Conservation (phyloP, 2,113 vertebrate genomes). For the Channa argus region DNA sequence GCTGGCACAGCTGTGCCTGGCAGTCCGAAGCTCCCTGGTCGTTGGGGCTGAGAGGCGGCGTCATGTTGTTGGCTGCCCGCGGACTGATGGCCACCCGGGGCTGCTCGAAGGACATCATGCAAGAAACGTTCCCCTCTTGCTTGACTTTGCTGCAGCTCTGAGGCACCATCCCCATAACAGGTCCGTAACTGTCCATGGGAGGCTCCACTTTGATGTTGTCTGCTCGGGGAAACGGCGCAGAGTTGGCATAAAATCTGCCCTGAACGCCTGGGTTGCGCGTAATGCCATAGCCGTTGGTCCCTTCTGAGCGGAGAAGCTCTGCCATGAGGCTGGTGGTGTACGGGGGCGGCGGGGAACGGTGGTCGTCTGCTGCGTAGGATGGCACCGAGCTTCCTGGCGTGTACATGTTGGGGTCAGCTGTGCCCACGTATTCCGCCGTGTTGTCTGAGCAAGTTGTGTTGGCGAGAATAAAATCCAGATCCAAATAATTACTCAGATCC, state of each 20-base stretch:
- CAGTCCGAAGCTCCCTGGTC: constrained; percentile 85
- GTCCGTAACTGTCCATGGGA: constrained; percentile 87
- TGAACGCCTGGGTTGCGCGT: constrained; percentile 77
- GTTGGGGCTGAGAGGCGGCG: constrained; percentile 92
- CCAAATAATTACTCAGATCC: constrained; percentile 91
- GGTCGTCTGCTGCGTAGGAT: constrained; percentile 81
- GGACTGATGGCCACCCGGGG: constrained; percentile 88
- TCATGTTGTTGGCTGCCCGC: constrained; percentile 88
- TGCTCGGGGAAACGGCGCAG: constrained; percentile 77
- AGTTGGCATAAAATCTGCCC: constrained; percentile 88
- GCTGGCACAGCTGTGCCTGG: constrained; percentile 83
- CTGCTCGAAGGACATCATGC: constrained; percentile 92
- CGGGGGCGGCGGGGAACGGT: constrained; percentile 87
- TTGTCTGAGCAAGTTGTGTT: constrained; percentile 87
- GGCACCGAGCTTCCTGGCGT: constrained; percentile 79
- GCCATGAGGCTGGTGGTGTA: constrained; percentile 85
- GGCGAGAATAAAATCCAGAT: constrained; percentile 97
- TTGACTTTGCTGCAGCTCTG: constrained; percentile 91
- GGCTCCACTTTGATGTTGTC: constrained; percentile 89
- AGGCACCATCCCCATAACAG: constrained; percentile 86
- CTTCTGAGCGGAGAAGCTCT: constrained; percentile 86
- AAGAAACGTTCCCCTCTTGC: constrained; percentile 88
- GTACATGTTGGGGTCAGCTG: constrained; percentile 82
- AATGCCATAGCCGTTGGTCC: constrained; percentile 79
- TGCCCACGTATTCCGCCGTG: constrained; percentile 79